Base-by-base conservation (phyloP, 2,888 invertebrate species). In the Drosophila birchii region DNA sequence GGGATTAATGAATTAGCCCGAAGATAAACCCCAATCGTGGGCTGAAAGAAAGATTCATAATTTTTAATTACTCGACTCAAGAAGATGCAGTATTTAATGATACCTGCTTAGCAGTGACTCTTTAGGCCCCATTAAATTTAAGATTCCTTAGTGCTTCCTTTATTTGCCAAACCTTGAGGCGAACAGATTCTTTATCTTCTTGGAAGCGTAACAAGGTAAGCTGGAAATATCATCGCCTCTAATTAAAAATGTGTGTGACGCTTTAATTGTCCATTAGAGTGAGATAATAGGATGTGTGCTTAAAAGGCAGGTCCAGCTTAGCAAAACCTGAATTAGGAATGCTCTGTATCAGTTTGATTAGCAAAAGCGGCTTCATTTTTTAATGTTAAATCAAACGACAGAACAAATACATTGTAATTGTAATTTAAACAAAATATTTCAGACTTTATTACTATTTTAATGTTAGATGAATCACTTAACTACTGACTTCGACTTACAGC, bases 151-250 rank as follows among this genome's bases (percentile, higher is more conserved):
- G 32, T 38, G 60, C 63, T 64, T 62, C 64, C 64, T 51, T 66
- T 44, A 23, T 7, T 38, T 49, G 41, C 41, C 20, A 11, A 29
- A 38, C 72, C 72, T 62, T 72, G 56, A 51, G 49, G 39, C 18
- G 23, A 34, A 51, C 14, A 55, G 49, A 71, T 43, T 43, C 23
- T 32, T 36, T 45, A 47, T 43, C 55, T 70, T 70, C 70, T 71
- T 43, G 60, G 45, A 71, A 51, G 41, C 71, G 55, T 51, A 62
- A 62, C 55, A 26, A 72, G 61, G 43, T 47, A 51, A 71, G 43
- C 41, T 32, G 55, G 39, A 44, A 56, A 56, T 41, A 43, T 51
- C 43, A 36, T 63, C 67, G 45, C 55, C 68, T 41, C 56, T 55
- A 67, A 67, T 55, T 67, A 41, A 55, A 45, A 34, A 14, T 26